A percentile compares a stretch with the other conserved stretches of the same genome.
Conservation (phyloP, 2,797 vertebrate species). For the Myotis findleyi region DNA sequence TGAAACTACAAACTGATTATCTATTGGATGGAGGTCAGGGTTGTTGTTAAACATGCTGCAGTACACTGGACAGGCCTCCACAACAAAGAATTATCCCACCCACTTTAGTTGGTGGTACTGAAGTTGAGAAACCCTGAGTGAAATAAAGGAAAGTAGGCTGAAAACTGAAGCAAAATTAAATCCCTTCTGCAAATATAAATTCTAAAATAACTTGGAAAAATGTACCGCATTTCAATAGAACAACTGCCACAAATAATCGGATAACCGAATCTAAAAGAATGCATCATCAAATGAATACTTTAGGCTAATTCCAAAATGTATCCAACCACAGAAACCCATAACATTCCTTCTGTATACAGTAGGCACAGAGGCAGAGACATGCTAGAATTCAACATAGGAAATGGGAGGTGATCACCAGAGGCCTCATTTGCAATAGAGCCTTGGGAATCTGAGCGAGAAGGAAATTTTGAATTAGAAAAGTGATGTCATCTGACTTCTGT, state of each 20-base stretch:
- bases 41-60: neutral
- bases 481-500: neutral
- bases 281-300: neutral
- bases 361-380: no score
- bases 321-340: neutral
- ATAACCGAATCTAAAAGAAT: neutral
- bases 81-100: neutral
- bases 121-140: neutral
- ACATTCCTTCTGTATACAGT: neutral
- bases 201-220: neutral
- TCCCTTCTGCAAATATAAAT: neutral
- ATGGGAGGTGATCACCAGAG: neutral
- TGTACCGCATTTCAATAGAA: neutral
- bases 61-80: neutral
- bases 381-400: neutral
- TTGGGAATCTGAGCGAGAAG: neutral
- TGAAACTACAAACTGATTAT: neutral
- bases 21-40: neutral
- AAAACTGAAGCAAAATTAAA: neutral
- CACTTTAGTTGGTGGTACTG: neutral
- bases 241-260: constrained; percentile 10
- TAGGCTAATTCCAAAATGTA: neutral
- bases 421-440: neutral
- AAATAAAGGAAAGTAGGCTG: neutral
- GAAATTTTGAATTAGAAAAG: neutral